Base-by-base conservation (phyloP, 2,797 vertebrate genomes). In the Gorsachius magnificus region DNA sequence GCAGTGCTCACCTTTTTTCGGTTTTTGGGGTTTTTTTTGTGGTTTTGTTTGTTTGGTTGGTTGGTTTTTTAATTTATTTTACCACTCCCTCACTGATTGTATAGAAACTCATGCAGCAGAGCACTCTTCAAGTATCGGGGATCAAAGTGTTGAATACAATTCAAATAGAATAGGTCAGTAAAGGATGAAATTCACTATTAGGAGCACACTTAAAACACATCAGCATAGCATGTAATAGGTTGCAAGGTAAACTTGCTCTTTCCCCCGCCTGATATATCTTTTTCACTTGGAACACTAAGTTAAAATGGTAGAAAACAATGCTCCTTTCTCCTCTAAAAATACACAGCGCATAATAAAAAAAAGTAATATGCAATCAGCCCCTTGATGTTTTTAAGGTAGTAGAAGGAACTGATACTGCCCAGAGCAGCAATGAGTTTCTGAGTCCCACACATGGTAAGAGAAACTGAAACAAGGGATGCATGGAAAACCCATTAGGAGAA, bases 401-500 rank as follows among this genome's bases (percentile, higher is more conserved):
- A 84, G 90, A 78, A 96, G 95, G 86, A 96, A 90, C 57, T 70
- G 91, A 95, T 93, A 83, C 75, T 71, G 93, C 96, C 92, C 96
- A 94, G 92, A 96, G 90, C 93, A 95, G 92, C 83, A 90, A 33
- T 48, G 93, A 91, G 56, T 68, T 92, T 79, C 72, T 83, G 75
- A 89, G 54, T 75, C 82, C 69, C 90, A 66, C 75, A 87, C 83
- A 3, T 1, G 12, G 78, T 13, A 91, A 89, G 71, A 85, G 81
- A 89, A 93, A 80, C 88, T 58, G 83, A 89, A 96, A 89, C 78
- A 94, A 85, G 90, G 92, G 83, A 85, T 50, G 61, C 84, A 96
- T 91, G 95, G 95, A 97, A 96, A 97, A 97, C 38, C 89, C 94
- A 97, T 97, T 92, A 96, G 87, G 61, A 95, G 58, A 93, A 93